Percentiles rank a stretch among this genome's conserved stretches.
phyloP scores from a whole-genome alignment of 37 sponge, comb jelly and placozoan genomes.

The Hexactinellida sp. region DNA sequence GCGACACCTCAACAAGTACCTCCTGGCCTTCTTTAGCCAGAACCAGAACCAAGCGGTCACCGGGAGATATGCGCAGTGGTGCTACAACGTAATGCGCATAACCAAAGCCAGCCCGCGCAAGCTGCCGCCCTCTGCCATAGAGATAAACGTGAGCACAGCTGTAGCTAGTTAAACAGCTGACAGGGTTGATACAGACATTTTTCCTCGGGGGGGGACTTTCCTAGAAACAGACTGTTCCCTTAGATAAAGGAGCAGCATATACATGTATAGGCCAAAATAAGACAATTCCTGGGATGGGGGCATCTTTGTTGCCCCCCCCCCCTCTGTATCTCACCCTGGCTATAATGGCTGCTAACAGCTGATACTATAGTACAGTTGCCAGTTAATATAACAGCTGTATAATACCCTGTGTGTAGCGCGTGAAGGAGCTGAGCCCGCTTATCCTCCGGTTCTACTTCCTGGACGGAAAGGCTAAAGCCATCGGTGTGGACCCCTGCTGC shows the following conservation, averaged over 20 bases:
- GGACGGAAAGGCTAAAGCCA: constrained; percentile 88
- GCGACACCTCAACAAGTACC: constrained; percentile 77
- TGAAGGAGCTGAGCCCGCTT: constrained; percentile 54
- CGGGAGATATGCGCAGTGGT: constrained; percentile 44
- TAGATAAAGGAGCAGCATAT: too few relatives aligned
- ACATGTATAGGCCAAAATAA: too few relatives aligned
- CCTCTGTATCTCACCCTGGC: too few relatives aligned
- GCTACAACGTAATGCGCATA: constrained; percentile 51
- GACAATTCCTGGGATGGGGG: neutral
- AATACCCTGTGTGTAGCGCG: constrained; percentile 32
- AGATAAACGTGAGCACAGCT: constrained; percentile 69
- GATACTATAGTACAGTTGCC: too few relatives aligned
- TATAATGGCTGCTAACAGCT: too few relatives aligned
- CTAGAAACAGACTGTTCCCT: too few relatives aligned
- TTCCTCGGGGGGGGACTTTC: too few relatives aligned
- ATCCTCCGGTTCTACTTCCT: constrained; percentile 94
- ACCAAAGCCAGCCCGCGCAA: constrained; percentile 53
- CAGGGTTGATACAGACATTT: too few relatives aligned
- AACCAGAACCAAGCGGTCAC: constrained; percentile 22
- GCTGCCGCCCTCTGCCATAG: constrained; percentile 76
- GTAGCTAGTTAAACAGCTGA: too few relatives aligned
- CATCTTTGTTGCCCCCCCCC: too few relatives aligned
- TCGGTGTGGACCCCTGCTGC: constrained; percentile 70
- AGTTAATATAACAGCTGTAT: neutral
- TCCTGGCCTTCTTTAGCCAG: constrained; percentile 64